A percentile compares a stretch with the other conserved stretches of the same genome.
Evolutionary conservation across 2,888 invertebrate genomes (phyloP).

Genomic region (Drosophila pseudotalamancana): DNA sequence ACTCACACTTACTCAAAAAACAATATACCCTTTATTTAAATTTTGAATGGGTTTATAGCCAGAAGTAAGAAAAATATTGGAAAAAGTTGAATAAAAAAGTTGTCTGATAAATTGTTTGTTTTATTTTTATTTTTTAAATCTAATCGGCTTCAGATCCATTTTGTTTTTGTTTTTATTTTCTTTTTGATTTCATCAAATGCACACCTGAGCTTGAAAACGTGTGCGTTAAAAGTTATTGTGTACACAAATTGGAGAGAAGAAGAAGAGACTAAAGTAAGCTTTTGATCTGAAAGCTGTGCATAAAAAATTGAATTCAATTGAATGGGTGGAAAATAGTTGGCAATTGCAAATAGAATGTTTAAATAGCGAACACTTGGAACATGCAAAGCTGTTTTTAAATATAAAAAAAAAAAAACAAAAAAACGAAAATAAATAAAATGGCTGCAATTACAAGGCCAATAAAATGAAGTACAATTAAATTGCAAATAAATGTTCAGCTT

Average conservation of each 20-base stretch:
- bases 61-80: no score
- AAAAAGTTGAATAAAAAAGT: no score
- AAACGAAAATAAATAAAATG: no score
- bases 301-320: background rate
- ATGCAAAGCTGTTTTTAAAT: background rate
- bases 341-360: background rate
- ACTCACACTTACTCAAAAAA: no score
- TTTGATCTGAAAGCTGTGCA: background rate
- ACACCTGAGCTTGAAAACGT: background rate
- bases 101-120: no score
- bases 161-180: no score
- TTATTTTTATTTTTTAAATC: background rate
- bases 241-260: no score
- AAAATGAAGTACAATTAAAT: background rate
- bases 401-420: no score
- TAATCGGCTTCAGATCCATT: background rate
- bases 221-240: background rate
- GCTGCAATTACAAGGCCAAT: conserved; percentile 4
- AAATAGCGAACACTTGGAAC: background rate
- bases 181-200: background rate
- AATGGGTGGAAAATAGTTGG: background rate
- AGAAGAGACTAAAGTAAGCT: background rate
- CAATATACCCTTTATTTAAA: no score
- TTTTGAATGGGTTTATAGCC: no score
- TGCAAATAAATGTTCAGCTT: background rate